phyloP scores from a whole-genome alignment of 2,113 vertebrate species.

The Oncorhynchus gorbuscha region DNA sequence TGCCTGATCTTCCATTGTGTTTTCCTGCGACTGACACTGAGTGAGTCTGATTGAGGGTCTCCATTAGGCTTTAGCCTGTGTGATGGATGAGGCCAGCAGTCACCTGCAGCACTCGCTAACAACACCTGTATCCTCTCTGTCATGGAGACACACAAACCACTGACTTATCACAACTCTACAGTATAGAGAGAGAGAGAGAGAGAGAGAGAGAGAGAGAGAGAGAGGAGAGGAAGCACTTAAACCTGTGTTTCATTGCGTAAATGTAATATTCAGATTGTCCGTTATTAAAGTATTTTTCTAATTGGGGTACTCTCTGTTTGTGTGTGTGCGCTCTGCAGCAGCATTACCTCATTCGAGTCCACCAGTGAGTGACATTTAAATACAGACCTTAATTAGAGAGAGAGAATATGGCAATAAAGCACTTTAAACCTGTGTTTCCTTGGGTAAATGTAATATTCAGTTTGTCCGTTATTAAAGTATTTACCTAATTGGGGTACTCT shows the following conservation, averaged over 20 bases:
- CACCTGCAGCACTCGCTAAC: slow-evolving; percentile 94
- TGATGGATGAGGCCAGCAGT: slow-evolving; percentile 97
- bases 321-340: slow-evolving; percentile 51
- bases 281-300: slow-evolving; percentile 5
- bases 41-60: slow-evolving; percentile 91
- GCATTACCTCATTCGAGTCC: slow-evolving; percentile 69
- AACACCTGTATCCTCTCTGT: slow-evolving; percentile 97
- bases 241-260: neutral
- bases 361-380: slow-evolving; percentile 73
- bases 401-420: too few relatives aligned
- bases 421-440: neutral
- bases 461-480: neutral
- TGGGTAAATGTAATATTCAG: neutral
- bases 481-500: slow-evolving; percentile 27
- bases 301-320: slow-evolving; percentile 14
- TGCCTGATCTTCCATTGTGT: slow-evolving; percentile 76
- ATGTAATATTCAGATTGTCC: too few relatives aligned
- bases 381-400: slow-evolving; percentile 31
- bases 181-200: slow-evolving; percentile 62
- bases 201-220: neutral
- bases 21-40: slow-evolving; percentile 72
- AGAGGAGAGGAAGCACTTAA: neutral
- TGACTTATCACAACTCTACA: slow-evolving; percentile 86
- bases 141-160: slow-evolving; percentile 86
- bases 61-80: slow-evolving; percentile 96